Evolutionary conservation across 2,888 invertebrate species (phyloP), one percentile per base, ranked within the genome.

Genomic region (Hirtodrosophila cameraria): DNA sequence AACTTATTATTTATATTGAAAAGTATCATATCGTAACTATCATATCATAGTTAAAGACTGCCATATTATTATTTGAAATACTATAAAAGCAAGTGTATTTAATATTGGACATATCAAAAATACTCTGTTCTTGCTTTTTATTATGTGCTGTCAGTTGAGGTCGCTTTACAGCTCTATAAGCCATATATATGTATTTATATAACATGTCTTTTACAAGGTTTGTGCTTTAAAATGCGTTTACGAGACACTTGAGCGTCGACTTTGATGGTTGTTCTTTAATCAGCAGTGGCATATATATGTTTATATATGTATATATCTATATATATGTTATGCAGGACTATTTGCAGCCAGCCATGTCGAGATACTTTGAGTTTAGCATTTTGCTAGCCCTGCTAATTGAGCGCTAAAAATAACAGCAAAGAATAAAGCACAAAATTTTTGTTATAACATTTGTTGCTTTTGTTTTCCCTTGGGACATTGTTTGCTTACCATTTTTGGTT

Each of bases 181-280:
- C 60, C 67, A 25, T 42, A 67, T 50, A 57, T 35, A 13, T 16
- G 8, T 28, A 25, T 20, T 38, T 28, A 42, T 39, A 46, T 39
- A 23, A 18, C 25, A 53, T 27, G 58, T 20, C 35, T 52, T 39
- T 31, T 36, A 61, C 61, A 73, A 41, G 69, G 30, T 67, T 68
- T 61, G 27, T 49, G 68, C 74, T 70, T 67, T 67, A 61, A 70
- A 68, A 61, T 61, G 33, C 70, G 62, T 74, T 70, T 62, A 74
- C 25, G 74, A 55, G 39, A 45, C 50, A 73, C 62, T 73, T 61
- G 50, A 55, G 55, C 48, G 42, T 33, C 62, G 50, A 49, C 45
- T 73, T 73, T 70, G 68, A 70, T 70, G 61, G 43, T 35, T n/a
- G 41, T 38, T 15, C 50, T 53, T 67, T 67, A 61, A 67, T 67